Conservation (phyloP, 2,113 vertebrate species). For the Pituophis catenifer region DNA sequence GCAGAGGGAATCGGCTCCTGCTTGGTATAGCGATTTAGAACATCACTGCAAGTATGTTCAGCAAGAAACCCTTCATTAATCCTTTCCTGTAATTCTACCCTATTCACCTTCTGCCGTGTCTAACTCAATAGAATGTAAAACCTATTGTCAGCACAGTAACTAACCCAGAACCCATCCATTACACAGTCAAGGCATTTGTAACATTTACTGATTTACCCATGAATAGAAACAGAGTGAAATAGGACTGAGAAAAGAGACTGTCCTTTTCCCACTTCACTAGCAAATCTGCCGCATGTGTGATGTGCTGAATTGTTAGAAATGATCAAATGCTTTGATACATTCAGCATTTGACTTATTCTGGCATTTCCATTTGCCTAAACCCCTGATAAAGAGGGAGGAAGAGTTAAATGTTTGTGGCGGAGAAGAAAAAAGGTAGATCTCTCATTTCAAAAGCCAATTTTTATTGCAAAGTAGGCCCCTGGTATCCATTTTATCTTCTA, state of each 20-base stretch:
- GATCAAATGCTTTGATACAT: slow-evolving; percentile 47
- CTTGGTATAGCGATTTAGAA: slow-evolving; percentile 70
- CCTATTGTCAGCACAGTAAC: slow-evolving; percentile 72
- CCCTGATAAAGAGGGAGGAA: background rate
- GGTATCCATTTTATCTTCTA: slow-evolving; percentile 26
- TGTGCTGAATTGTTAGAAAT: slow-evolving; percentile 54
- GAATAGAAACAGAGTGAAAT: slow-evolving; percentile 67
- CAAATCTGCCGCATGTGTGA: slow-evolving; percentile 59
- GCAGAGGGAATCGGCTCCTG: slow-evolving; percentile 56
- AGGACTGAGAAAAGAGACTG: slow-evolving; percentile 41
- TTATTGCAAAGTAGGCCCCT: slow-evolving; percentile 39
- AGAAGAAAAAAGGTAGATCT: slow-evolving; percentile 27
- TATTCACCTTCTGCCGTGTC: slow-evolving; percentile 69
- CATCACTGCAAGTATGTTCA: slow-evolving; percentile 70
- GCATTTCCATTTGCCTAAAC: slow-evolving; percentile 42
- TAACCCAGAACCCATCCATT: slow-evolving; percentile 74
- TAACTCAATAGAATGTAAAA: slow-evolving; percentile 77
- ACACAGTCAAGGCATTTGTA: slow-evolving; percentile 69
- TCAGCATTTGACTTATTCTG: slow-evolving; percentile 37
- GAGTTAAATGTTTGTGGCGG: slow-evolving; percentile 43
- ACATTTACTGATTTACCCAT: slow-evolving; percentile 71
- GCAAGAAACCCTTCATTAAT: slow-evolving; percentile 75
- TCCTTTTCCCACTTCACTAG: slow-evolving; percentile 50
- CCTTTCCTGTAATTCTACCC: slow-evolving; percentile 76
- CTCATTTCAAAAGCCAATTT: slow-evolving; percentile 52